Evolutionary conservation across 2,888 invertebrate species (phyloP), one percentile per base, ranked within the genome.

Genomic region (Allygus modestus): DNA sequence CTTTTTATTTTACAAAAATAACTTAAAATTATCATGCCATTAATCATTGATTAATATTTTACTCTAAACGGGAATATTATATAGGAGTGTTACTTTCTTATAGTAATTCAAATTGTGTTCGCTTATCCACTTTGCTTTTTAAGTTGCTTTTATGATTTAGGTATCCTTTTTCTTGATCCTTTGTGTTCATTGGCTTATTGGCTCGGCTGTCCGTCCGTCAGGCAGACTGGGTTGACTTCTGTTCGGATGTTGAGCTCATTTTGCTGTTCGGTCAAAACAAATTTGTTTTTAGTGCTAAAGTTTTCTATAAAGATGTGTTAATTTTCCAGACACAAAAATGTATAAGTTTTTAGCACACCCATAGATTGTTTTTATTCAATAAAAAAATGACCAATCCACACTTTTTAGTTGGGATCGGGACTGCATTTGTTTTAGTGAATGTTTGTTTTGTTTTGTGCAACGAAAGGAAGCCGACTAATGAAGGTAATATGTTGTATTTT

Each of bases 401-500:
- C 26, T 65, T 65, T 65, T 26, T 65, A 17, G 28, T 65, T 15
- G 65, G 65, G 17, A 65, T 65, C 31, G 65, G 31, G 17, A 28
- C 15, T 26, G 65, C 65, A 28, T 65, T 65, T 65, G 31, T 28
- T 65, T 28, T 65, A 31, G 28, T 65, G 65, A 65, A 65, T 28
- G 26, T 26, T 65, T 65, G 15, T 65, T 65, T 65, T 65, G 65
- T 65, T 65, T 65, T 65, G 65, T 65, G 65, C 15, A 31, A 26
- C 31, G 31, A 65, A 65, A 28, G 15, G 65, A 28, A 65, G 31
- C 65, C 65, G 31, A 65, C 20, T 28, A 65, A 28, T 65, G 65
- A 65, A 65, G 65, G 65, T 65, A 65, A 31, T 26, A 4, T 28
- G 28, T 31, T 17, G 20, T 58, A 58, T 20, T 20, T 46, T 46